Conservation (phyloP, 2,113 vertebrate species). For the Merops nubicus region DNA sequence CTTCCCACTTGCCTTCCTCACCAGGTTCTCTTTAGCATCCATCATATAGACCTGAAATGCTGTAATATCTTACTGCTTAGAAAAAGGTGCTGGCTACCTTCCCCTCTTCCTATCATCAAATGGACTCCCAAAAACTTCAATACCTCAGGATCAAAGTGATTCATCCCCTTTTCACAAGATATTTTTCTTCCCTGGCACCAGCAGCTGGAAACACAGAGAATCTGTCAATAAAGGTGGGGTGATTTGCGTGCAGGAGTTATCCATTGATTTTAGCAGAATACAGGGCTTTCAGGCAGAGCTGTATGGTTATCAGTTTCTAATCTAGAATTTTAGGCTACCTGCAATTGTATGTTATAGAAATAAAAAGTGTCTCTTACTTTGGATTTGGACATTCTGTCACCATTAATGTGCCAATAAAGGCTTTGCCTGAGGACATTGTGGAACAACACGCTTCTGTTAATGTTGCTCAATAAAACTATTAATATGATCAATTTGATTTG, state of each 20-base stretch:
- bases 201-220: neutral
- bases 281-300: neutral
- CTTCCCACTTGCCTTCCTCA: neutral
- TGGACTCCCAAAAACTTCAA: neutral
- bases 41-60: neutral
- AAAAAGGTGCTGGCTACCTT: neutral
- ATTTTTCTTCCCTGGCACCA: neutral
- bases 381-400: conserved; percentile 24
- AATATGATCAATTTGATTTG: conserved; percentile 66
- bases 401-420: conserved; percentile 55
- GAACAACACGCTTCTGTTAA: conserved; percentile 51
- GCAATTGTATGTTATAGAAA: conserved; percentile 23
- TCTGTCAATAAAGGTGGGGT: neutral
- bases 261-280: neutral
- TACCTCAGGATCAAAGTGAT: neutral
- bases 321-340: conserved; percentile 10
- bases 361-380: conserved; percentile 26
- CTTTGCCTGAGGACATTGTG: conserved; percentile 38
- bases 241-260: neutral
- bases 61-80: neutral
- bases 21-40: neutral
- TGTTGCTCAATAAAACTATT: conserved; percentile 69
- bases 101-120: neutral
- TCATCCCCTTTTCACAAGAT: neutral
- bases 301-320: neutral